phyloP scores from a whole-genome alignment of 2,113 vertebrate genomes.

The Calidris pugnax region DNA sequence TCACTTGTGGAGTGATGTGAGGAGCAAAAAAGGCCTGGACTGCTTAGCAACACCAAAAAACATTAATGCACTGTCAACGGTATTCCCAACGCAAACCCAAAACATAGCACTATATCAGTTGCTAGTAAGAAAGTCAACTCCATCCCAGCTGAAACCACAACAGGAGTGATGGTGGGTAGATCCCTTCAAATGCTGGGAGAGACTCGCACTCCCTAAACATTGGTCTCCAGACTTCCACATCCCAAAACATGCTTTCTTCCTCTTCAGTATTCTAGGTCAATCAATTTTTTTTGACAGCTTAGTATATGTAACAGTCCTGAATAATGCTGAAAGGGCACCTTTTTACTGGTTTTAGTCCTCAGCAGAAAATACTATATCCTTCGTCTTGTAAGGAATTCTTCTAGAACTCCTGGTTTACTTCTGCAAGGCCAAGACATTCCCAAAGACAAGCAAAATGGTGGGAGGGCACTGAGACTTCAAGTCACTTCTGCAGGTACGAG shows the following conservation, averaged over 20 bases:
- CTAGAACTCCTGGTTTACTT: not conserved
- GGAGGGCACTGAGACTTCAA: not conserved
- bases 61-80: not conserved
- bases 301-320: not conserved
- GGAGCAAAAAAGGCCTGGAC: not conserved
- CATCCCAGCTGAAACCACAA: not conserved
- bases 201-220: not conserved
- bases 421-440: not conserved
- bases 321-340: not conserved
- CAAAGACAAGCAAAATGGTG: not conserved
- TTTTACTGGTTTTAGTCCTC: not conserved
- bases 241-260: not conserved
- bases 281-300: not conserved
- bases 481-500: not conserved
- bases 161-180: not conserved
- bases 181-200: not conserved
- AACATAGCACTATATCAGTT: not conserved
- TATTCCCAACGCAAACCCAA: not conserved
- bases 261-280: not conserved
- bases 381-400: not conserved
- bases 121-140: not conserved
- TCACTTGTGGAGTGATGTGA: not conserved
- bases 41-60: not conserved
- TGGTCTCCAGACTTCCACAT: not conserved
- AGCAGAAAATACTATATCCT: not conserved